phyloP scores from a whole-genome alignment of 2,888 invertebrate species.

The Ichneumon xanthorius region DNA sequence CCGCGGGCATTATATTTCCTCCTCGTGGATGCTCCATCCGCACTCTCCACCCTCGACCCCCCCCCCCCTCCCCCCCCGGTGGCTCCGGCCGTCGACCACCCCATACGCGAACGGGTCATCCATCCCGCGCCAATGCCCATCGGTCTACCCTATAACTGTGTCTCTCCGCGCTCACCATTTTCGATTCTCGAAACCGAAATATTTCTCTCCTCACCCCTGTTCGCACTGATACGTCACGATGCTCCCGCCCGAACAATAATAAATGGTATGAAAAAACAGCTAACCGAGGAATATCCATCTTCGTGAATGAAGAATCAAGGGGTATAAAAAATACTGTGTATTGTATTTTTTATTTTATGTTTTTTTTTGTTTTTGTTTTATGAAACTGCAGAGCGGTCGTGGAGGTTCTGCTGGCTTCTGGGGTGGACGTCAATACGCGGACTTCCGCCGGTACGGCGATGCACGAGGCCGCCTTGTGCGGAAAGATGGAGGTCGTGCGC shows the following conservation, averaged over 20 bases:
- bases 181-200: constrained; percentile 25
- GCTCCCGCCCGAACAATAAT: not conserved
- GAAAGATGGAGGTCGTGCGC: constrained; percentile 95
- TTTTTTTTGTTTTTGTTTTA: constrained; percentile 5
- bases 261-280: not conserved
- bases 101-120: constrained; percentile 55
- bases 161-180: constrained; percentile 21
- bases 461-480: constrained; percentile 97
- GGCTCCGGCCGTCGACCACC: constrained; percentile 45
- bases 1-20: constrained; percentile 71
- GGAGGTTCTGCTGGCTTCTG: constrained; percentile 92
- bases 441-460: constrained; percentile 95
- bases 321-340: not conserved
- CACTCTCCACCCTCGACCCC: constrained; percentile 34
- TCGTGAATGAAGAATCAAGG: not conserved
- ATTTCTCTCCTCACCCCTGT: constrained; percentile 24
- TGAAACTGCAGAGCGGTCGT: constrained; percentile 90
- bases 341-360: no score
- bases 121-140: constrained; percentile 56
- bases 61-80: constrained; percentile 21
- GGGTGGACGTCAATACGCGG: constrained; percentile 94
- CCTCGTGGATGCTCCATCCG: constrained; percentile 62
- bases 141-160: constrained; percentile 16
- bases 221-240: constrained; percentile 3
- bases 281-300: not conserved